Evolutionary conservation across 2,113 vertebrate genomes (phyloP).

Genomic region (Oreochromis tanganicae): DNA sequence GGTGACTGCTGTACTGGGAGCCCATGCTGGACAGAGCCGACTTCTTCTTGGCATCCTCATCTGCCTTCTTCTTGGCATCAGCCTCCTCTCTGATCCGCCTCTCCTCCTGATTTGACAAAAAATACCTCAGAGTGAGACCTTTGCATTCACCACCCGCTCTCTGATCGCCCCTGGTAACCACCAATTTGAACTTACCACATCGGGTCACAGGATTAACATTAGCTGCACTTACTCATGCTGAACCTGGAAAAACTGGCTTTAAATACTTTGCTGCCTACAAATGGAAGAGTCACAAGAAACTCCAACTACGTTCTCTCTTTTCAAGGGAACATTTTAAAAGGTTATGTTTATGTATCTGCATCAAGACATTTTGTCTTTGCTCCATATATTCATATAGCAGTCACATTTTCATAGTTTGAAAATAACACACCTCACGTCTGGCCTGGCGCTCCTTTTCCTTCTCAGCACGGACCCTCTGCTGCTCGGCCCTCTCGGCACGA

Average conservation of each 20-base stretch:
- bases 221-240: not conserved
- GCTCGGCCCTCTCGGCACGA: slow-evolving; percentile 91
- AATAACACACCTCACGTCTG: slow-evolving; percentile 80
- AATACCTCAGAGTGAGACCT: not conserved
- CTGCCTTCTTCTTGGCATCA: slow-evolving; percentile 85
- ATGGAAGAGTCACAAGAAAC: not conserved
- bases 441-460: slow-evolving; percentile 94
- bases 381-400: not conserved
- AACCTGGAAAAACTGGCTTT: not conserved
- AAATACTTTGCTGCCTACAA: not conserved
- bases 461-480: slow-evolving; percentile 88
- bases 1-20: slow-evolving; percentile 92
- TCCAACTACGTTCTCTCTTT: not conserved
- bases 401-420: not conserved
- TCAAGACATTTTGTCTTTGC: not conserved
- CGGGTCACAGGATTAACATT: not conserved
- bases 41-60: slow-evolving; percentile 96
- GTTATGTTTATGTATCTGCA: not conserved
- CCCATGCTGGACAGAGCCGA: slow-evolving; percentile 94
- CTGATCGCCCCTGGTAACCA: rapidly evolving
- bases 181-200: not conserved
- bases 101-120: slow-evolving; percentile 79
- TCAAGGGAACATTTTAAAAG: not conserved
- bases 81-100: slow-evolving; percentile 86
- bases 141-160: not conserved